A percentile compares a stretch with the other conserved stretches of the same genome.
phyloP scores from a whole-genome alignment of 1,140 invertebrate genomes.

The Drosophila guanche region DNA sequence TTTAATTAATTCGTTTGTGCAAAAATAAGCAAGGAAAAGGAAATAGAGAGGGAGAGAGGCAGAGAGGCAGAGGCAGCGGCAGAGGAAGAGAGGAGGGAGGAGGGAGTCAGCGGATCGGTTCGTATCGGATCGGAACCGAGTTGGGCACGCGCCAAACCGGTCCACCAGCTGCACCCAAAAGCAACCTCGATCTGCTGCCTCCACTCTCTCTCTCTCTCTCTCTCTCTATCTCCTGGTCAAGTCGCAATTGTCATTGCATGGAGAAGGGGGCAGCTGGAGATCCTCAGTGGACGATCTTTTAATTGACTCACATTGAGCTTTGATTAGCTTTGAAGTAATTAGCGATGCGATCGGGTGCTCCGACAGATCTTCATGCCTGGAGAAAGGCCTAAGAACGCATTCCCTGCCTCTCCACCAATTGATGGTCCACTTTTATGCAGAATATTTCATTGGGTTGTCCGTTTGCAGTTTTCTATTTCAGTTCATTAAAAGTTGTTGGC shows the following conservation, averaged over 20 bases:
- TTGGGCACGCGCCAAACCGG: constrained; percentile 72
- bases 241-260: constrained; percentile 66
- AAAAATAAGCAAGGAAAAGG: constrained; percentile 29
- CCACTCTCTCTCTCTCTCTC: neutral
- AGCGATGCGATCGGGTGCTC: neutral
- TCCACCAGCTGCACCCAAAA: constrained; percentile 76
- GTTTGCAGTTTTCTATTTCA: no score
- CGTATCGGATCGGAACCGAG: no score
- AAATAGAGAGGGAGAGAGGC: constrained; percentile 12
- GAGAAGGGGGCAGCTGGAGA: neutral
- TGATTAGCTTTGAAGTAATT: constrained; percentile 36
- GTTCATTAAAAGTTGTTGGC: no score
- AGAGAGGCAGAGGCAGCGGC: constrained; percentile 17
- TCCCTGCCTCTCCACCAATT: no score
- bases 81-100: constrained; percentile 4
- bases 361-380: no score
- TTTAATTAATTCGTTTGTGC: constrained; percentile 79
- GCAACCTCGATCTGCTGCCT: constrained; percentile 14
- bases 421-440: no score
- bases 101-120: constrained; percentile 3
- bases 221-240: neutral
- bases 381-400: no score
- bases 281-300: constrained; percentile 34
- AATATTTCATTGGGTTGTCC: no score
- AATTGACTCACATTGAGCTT: constrained; percentile 48